phyloP scores from a whole-genome alignment of 64 coral and sea anemone genomes.

The Pocillopora damicornis region DNA sequence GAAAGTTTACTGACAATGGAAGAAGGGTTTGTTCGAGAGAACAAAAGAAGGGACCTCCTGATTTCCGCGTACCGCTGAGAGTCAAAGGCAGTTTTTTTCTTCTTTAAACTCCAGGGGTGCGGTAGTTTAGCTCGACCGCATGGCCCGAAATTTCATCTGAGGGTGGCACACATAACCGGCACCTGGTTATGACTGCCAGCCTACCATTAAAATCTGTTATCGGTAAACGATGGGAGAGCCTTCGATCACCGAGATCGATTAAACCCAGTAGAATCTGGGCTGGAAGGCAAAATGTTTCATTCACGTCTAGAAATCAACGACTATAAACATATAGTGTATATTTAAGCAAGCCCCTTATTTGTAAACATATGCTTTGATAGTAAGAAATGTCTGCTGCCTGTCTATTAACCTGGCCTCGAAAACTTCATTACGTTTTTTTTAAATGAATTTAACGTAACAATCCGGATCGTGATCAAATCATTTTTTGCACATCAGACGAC shows the following conservation, averaged over 20 bases:
- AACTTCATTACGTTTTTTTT: too few species aligned
- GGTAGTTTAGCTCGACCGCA: slow-evolving; percentile 13
- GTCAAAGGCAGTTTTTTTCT: slow-evolving; percentile 1
- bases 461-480: too few species aligned
- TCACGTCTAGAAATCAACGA: background rate
- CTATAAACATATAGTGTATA: background rate
- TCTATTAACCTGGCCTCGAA: background rate
- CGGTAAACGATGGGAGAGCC: background rate
- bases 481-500: too few species aligned
- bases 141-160: slow-evolving; percentile 7
- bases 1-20: slow-evolving; percentile 44
- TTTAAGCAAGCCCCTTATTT: background rate
- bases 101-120: background rate
- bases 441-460: background rate
- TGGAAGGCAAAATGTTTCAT: background rate
- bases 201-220: background rate
- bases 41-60: slow-evolving; percentile 26
- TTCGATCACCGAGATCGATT: background rate
- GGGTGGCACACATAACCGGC: background rate
- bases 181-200: background rate
- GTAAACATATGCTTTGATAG: slow-evolving; percentile 4
- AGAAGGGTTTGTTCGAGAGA: slow-evolving; percentile 4
- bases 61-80: slow-evolving; percentile 30
- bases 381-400: background rate
- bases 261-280: background rate